A percentile compares a stretch with the other conserved stretches of the same genome.
These are phyloP conservation scores for Volucella inanis DNA, from an alignment of 2,888 invertebrate genomes.

Conservation along the genomic window DNA sequence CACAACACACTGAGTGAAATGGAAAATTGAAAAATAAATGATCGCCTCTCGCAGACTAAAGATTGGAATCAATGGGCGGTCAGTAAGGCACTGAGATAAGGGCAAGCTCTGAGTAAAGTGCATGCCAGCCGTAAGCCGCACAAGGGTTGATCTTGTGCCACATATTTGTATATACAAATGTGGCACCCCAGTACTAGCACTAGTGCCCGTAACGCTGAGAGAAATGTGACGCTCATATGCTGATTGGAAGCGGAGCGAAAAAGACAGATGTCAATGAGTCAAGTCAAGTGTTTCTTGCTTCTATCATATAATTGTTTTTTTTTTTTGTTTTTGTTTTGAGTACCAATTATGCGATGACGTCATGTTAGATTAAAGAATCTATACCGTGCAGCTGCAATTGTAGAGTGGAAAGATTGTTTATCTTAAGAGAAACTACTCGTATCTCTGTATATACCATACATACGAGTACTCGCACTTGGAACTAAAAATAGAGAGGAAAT, in stretches of 20 bases:
- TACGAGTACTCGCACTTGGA: too few species aligned
- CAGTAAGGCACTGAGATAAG: conserved; percentile 75
- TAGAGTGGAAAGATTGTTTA: conserved; percentile 67
- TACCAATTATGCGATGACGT: conserved; percentile 55
- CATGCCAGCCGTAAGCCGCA: conserved; percentile 38
- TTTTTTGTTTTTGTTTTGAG: conserved; percentile 31
- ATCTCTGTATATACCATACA: conserved; percentile 14
- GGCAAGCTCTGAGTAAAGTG: conserved; percentile 68
- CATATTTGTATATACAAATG: too few species aligned
- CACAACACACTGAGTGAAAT: not conserved
- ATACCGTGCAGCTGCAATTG: conserved; percentile 71
- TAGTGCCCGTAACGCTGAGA: not conserved
- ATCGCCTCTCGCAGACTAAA: conserved; percentile 57
- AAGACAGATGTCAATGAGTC: conserved; percentile 71
- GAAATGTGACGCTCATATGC: not conserved
- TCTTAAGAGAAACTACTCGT: conserved; percentile 31
- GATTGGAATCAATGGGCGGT: conserved; percentile 74
- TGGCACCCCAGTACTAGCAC: too few species aligned
- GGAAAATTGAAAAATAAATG: conserved; percentile 20
- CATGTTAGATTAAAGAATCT: conserved; percentile 50
- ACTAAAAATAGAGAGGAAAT: conserved; percentile 56
- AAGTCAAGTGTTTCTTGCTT: conserved; percentile 40
- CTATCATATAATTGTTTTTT: conserved; percentile 32
- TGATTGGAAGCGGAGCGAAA: conserved; percentile 49
- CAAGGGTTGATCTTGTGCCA: conserved; percentile 56